Percentiles rank a stretch among this genome's conserved stretches.
phyloP scores from a whole-genome alignment of 2,888 invertebrate species.

The Ctenicera cuprea region DNA sequence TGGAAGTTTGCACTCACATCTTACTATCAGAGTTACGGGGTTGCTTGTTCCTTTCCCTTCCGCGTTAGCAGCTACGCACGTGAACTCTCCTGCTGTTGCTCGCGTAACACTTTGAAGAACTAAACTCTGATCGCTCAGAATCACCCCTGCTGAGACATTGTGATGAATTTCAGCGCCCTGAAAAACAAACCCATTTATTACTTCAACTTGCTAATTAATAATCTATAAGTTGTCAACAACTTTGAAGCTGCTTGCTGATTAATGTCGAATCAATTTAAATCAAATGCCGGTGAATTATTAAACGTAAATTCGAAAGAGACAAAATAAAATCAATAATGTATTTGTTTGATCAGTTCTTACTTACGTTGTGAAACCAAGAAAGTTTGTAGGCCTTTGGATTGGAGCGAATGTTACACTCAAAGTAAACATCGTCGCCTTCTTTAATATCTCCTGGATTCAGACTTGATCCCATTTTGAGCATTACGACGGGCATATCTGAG shows the following conservation, averaged over 20 bases:
- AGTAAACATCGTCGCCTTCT: slow-evolving; percentile 93
- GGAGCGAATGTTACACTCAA: slow-evolving; percentile 89
- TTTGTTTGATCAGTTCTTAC: slow-evolving; percentile 63
- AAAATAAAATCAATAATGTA: slow-evolving; percentile 26
- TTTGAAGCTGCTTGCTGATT: no score
- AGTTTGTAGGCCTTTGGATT: slow-evolving; percentile 90
- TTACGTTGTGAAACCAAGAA: slow-evolving; percentile 92
- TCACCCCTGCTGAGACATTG: slow-evolving; percentile 87
- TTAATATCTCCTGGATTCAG: slow-evolving; percentile 91
- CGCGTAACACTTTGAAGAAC: slow-evolving; percentile 90
- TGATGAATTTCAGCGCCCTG: slow-evolving; percentile 89
- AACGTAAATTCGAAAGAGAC: neutral
- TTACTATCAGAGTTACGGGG: slow-evolving; percentile 80
- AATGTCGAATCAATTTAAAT: no score
- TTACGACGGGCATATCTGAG: slow-evolving; percentile 87
- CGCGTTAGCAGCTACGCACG: slow-evolving; percentile 89
- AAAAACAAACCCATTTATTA: slow-evolving; percentile 45
- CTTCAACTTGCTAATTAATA: slow-evolving; percentile 7
- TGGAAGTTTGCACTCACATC: slow-evolving; percentile 77
- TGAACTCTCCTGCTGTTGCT: slow-evolving; percentile 90
- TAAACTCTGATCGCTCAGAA: slow-evolving; percentile 90
- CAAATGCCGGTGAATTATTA: no score
- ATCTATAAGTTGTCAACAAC: neutral
- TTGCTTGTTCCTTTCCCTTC: slow-evolving; percentile 89
- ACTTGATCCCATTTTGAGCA: slow-evolving; percentile 88